phyloP scores from a whole-genome alignment of 2,797 vertebrate species.

The Tauraco hartlaubi region DNA sequence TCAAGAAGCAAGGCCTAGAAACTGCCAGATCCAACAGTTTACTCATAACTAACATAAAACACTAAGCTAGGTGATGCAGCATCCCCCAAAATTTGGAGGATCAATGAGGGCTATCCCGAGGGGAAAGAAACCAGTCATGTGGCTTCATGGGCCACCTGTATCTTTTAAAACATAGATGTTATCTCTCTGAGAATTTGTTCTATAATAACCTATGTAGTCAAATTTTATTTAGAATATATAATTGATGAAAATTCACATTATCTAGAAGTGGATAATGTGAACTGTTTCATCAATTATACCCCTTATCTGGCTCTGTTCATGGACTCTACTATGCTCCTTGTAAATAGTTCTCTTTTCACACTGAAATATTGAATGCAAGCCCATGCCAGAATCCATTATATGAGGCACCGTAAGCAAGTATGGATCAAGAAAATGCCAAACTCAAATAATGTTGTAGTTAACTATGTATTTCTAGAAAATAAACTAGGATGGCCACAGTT shows the following conservation, averaged over 20 bases:
- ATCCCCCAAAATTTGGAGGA: background rate
- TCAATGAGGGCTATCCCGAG: background rate
- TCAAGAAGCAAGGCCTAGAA: background rate
- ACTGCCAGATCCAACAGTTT: background rate
- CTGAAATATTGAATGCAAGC: background rate
- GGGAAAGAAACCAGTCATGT: background rate
- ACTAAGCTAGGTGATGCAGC: background rate
- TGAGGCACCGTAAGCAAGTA: background rate
- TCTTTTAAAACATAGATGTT: background rate
- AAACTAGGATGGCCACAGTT: background rate
- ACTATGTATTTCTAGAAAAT: background rate
- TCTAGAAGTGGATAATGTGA: rapidly evolving
- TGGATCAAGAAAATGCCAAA: background rate
- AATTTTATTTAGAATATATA: background rate
- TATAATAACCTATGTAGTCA: background rate
- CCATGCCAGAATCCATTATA: background rate
- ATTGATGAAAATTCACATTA: background rate
- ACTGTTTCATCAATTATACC: background rate
- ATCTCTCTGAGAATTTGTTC: background rate
- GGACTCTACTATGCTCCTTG: background rate
- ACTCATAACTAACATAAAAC: background rate
- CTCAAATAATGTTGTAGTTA: background rate
- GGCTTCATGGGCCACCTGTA: background rate
- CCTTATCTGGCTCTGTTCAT: background rate
- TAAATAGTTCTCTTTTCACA: background rate